These are phyloP conservation scores for Sycophila texana DNA, from an alignment of 2,888 invertebrate genomes.

Conservation along the genomic window DNA sequence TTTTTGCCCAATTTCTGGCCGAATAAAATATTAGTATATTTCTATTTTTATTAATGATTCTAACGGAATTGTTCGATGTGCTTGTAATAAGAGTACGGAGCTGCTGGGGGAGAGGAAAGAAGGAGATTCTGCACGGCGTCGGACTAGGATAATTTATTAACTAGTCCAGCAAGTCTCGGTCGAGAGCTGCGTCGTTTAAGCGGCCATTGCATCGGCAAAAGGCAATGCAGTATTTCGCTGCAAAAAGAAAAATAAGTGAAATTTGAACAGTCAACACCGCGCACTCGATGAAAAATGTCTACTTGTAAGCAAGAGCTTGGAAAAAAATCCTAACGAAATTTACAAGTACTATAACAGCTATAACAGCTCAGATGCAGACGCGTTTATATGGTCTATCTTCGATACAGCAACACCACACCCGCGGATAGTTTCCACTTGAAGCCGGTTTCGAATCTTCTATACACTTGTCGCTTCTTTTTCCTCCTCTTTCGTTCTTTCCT, in stretches of 20 bases:
- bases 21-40: too few species aligned
- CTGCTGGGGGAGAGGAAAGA: too few species aligned
- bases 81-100: too few species aligned
- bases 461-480: background rate
- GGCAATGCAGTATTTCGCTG: too few species aligned
- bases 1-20: too few species aligned
- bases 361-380: background rate
- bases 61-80: too few species aligned
- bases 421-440: background rate
- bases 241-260: too few species aligned
- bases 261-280: too few species aligned
- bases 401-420: background rate
- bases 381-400: background rate
- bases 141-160: slow-evolving; percentile 73
- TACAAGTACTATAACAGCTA: background rate
- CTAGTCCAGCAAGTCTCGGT: slow-evolving; percentile 69
- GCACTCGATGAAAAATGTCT: too few species aligned
- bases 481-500: background rate
- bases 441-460: slow-evolving; percentile 20
- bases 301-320: too few species aligned
- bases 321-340: too few species aligned
- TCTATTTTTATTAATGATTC: too few species aligned
- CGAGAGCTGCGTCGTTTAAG: background rate
- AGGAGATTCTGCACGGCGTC: slow-evolving; percentile 63
- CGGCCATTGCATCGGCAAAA: background rate